These are phyloP conservation scores for Chaenodraco wilsoni DNA, from an alignment of 2,797 vertebrate genomes.

Conservation along the genomic window DNA sequence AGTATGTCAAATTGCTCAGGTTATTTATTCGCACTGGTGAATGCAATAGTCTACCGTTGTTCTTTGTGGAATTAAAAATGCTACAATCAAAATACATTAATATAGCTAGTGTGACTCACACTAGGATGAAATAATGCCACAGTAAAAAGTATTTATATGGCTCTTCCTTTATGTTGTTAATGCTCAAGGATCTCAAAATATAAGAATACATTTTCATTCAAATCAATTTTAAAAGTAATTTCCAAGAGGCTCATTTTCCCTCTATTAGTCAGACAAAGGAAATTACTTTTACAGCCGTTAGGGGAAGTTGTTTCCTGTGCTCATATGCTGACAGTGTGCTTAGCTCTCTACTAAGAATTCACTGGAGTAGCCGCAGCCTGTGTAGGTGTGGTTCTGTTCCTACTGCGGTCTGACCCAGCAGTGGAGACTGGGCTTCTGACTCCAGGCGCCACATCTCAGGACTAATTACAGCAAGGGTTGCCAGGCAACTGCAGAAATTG, in stretches of 20 bases:
- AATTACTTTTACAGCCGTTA: conserved; percentile 50
- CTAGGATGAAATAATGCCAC: neutral
- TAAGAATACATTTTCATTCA: neutral
- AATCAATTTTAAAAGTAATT: conserved; percentile 17
- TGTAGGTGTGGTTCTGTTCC: conserved; percentile 76
- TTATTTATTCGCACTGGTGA: neutral
- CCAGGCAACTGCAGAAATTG: conserved; percentile 86
- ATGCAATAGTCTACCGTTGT: neutral
- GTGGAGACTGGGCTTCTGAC: conserved; percentile 75
- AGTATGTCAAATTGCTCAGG: neutral
- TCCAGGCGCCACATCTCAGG: conserved; percentile 76
- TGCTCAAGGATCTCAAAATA: neutral
- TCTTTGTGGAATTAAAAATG: neutral
- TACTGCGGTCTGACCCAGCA: conserved; percentile 74
- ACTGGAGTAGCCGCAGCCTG: conserved; percentile 67
- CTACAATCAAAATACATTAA: neutral
- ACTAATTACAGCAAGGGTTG: conserved; percentile 86
- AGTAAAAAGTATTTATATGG: neutral
- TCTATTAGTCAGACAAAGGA: conserved; percentile 27
- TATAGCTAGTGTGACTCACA: neutral
- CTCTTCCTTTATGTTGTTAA: neutral
- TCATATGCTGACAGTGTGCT: conserved; percentile 57
- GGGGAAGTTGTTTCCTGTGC: conserved; percentile 39
- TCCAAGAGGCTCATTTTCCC: conserved; percentile 18
- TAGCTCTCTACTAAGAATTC: conserved; percentile 56